A percentile compares a stretch with the other conserved stretches of the same genome.
Evolutionary conservation across 1,140 invertebrate genomes (phyloP).

Genomic region (Drosophila paulistorum): DNA sequence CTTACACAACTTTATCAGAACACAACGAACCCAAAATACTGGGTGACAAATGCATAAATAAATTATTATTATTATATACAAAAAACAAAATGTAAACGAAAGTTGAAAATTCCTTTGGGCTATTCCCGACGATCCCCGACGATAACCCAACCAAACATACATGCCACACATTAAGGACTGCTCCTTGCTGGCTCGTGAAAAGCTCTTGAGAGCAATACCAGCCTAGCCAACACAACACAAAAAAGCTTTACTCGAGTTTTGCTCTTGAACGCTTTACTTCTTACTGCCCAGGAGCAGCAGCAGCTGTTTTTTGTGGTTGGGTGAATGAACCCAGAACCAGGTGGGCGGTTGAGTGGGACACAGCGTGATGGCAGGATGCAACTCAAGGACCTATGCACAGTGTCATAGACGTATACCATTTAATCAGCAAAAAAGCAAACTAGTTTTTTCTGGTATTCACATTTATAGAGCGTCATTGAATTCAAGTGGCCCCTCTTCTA

Average conservation of each 20-base stretch:
- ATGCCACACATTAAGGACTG: neutral
- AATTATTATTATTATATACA: slow-evolving; percentile 47
- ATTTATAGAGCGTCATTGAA: neutral
- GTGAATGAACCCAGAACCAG: slow-evolving; percentile 65
- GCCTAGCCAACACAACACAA: too few relatives aligned
- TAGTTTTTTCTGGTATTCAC: neutral
- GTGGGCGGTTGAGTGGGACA: slow-evolving; percentile 6
- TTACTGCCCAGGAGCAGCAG: slow-evolving; percentile 62
- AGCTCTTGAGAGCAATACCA: slow-evolving; percentile 54
- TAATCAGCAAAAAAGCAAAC: neutral
- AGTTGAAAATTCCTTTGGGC: slow-evolving; percentile 35
- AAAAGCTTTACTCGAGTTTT: slow-evolving; percentile 45
- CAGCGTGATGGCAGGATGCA: neutral
- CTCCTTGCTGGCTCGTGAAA: slow-evolving; percentile 23
- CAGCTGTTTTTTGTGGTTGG: slow-evolving; percentile 71
- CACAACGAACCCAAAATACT: slow-evolving; percentile 23
- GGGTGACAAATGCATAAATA: slow-evolving; percentile 76
- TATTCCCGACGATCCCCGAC: neutral
- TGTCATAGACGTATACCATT: neutral
- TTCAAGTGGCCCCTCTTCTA: too few relatives aligned
- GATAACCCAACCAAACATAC: too few relatives aligned
- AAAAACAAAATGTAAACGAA: slow-evolving; percentile 39
- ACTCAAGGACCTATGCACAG: slow-evolving; percentile 5
- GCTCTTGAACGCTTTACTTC: slow-evolving; percentile 51
- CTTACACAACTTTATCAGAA: slow-evolving; percentile 80